Base-by-base conservation (phyloP, 2,113 vertebrate species). In the Nibea coibor region DNA sequence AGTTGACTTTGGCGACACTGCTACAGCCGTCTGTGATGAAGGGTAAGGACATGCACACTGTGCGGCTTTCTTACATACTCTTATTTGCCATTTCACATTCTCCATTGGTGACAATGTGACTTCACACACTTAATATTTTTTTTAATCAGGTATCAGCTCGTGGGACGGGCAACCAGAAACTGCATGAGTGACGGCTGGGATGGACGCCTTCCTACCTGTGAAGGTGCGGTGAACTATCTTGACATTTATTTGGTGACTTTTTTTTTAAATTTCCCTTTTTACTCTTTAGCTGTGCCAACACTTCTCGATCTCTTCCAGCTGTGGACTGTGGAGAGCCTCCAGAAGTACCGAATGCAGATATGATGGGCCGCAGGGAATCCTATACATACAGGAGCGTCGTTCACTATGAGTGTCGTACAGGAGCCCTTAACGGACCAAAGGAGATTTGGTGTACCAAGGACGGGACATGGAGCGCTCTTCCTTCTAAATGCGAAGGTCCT, bases 161-260 rank as follows among this genome's bases (percentile, higher is more conserved):
- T 95, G 0, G 94, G 95, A 26, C 4, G 0, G 12, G 56, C n/a
- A 15, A 89, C 45, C 42, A 93, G 91, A 75, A 26, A 17, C 62
- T 96, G 95, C 51, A 2, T 70, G 82, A 78, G 26, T 35, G 3
- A 31, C 0, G 94, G 93, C 53, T 96, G 95, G 95, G 92, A 94
- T 0, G 91, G 93, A 54, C 93, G 90, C 4, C 12, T 63, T 63
- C 87, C 94, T 5, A 50, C 63, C 2, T 95, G 94, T 90, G 92
- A 96, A 87, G 92, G 94, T 95, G 62, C 56, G 0, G 72, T 42
- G 15, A 31, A 6, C 9, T 17, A 15, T 24, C 24, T 26, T 26
- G 4, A 12, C 10, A 15, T n/a, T 48, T 35, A 2, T 48, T 1
- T 9, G 2, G 1, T 22, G 0, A 1, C 22, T 35, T 12, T 67